These are phyloP conservation scores for Helarctos malayanus DNA, from an alignment of 2,797 vertebrate genomes.

Conservation along the genomic window DNA sequence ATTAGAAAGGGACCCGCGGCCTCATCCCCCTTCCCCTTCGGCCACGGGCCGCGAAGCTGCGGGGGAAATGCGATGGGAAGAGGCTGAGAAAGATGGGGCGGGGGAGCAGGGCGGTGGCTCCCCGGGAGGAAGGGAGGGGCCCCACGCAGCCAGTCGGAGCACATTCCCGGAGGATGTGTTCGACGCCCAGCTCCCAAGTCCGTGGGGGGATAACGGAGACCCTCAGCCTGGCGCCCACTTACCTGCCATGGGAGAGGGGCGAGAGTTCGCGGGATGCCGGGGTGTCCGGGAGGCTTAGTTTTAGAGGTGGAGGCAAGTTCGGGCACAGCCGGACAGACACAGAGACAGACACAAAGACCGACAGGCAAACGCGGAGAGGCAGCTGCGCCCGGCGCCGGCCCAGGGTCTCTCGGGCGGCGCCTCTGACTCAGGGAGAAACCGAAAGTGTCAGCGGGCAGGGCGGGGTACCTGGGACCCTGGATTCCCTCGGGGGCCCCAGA, in stretches of 20 bases:
- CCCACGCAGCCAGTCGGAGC: conserved; percentile 72
- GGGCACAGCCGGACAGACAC: conserved; percentile 74
- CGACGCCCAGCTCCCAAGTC: conserved; percentile 22
- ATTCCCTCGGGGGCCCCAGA: conserved; percentile 76
- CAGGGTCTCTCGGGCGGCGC: conserved; percentile 78
- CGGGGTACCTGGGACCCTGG: conserved; percentile 76
- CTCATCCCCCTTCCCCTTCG: not conserved
- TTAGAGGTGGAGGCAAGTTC: conserved; percentile 66
- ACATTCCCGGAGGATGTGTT: conserved; percentile 77
- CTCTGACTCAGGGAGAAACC: conserved; percentile 82
- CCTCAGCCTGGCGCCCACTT: conserved; percentile 5
- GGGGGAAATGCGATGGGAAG: not conserved
- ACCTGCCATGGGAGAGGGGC: conserved; percentile 72
- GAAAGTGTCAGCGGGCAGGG: conserved; percentile 80
- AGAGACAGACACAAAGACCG: conserved; percentile 76
- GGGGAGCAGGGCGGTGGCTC: conserved; percentile 77
- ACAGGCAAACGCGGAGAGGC: conserved; percentile 68
- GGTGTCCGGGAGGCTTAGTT: conserved; percentile 44
- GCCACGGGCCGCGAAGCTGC: not conserved
- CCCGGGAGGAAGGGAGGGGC: conserved; percentile 74
- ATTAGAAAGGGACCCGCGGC: not conserved
- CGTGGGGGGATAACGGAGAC: conserved; percentile 70
- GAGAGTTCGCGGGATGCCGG: not conserved
- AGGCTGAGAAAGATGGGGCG: conserved; percentile 55
- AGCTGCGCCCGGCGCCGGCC: conserved; percentile 65